phyloP scores from a whole-genome alignment of 2,888 invertebrate genomes.

The Globia sparganii region DNA sequence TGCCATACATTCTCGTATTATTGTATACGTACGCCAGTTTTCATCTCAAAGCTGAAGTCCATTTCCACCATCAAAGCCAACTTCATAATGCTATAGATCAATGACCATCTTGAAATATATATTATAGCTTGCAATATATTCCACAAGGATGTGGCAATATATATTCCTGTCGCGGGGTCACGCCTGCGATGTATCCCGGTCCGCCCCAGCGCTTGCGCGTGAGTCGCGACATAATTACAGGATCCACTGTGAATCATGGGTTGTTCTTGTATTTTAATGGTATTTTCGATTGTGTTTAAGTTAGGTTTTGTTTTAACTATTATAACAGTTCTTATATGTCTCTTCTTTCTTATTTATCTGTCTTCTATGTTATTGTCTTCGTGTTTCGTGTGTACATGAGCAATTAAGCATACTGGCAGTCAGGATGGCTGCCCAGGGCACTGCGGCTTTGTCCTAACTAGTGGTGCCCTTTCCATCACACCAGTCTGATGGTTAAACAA shows the following conservation, averaged over 20 bases:
- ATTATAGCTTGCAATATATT: slow-evolving; percentile 43
- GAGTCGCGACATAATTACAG: slow-evolving; percentile 60
- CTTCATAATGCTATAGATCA: slow-evolving; percentile 28
- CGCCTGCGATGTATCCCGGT: slow-evolving; percentile 63
- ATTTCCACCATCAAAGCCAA: background rate
- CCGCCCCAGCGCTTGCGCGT: slow-evolving; percentile 58
- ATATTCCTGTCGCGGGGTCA: slow-evolving; percentile 61
- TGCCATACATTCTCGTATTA: background rate
- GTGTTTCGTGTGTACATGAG: background rate
- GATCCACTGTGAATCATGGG: slow-evolving; percentile 48
- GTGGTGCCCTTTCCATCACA: too few species aligned
- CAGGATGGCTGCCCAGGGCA: background rate
- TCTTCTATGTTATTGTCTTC: background rate
- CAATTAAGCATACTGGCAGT: background rate
- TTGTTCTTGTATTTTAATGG: slow-evolving; percentile 15
- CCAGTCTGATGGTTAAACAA: background rate
- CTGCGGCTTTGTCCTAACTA: background rate
- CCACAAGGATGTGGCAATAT: slow-evolving; percentile 43
- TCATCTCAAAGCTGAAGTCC: background rate
- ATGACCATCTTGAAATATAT: slow-evolving; percentile 29
- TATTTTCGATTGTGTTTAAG: slow-evolving; percentile 5
- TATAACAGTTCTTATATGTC: background rate
- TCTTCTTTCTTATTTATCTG: background rate
- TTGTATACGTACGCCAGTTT: background rate
- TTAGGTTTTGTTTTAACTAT: too few species aligned